A percentile compares a stretch with the other conserved stretches of the same genome.
These are phyloP conservation scores for Meganola albula DNA, from an alignment of 2,888 invertebrate genomes.

Conservation along the genomic window DNA sequence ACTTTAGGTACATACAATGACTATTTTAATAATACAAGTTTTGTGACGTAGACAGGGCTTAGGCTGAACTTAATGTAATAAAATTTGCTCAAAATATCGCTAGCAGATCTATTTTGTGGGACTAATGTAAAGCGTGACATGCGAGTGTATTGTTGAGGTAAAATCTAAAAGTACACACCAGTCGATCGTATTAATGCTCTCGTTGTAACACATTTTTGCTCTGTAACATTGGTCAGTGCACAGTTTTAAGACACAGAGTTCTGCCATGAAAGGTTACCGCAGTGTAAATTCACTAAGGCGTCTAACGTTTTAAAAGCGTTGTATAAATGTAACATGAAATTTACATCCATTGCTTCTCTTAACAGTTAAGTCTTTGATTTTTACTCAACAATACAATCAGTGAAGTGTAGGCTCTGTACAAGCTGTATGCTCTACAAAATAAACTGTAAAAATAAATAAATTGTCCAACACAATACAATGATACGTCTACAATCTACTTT, in stretches of 20 bases:
- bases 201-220: no score
- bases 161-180: slow-evolving; percentile 16
- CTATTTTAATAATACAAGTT: slow-evolving; percentile 9
- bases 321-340: no score
- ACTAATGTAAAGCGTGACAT: slow-evolving; percentile 34
- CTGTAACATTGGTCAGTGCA: no score
- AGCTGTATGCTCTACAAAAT: slow-evolving; percentile 55
- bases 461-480: slow-evolving; percentile 66
- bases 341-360: no score
- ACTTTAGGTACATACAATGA: neutral
- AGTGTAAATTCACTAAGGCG: no score
- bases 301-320: no score
- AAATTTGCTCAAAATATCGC: slow-evolving; percentile 43
- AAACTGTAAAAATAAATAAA: slow-evolving; percentile 65
- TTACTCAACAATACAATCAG: slow-evolving; percentile 7
- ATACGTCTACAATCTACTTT: slow-evolving; percentile 38
- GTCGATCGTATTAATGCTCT: no score
- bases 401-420: slow-evolving; percentile 43
- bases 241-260: no score
- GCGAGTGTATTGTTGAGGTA: no score
- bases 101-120: slow-evolving; percentile 64
- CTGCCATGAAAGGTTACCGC: no score
- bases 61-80: slow-evolving; percentile 27
- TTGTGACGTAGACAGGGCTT: slow-evolving; percentile 36
- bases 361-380: no score